phyloP scores from a whole-genome alignment of 2,797 vertebrate species.

The Intellagama lesueurii region DNA sequence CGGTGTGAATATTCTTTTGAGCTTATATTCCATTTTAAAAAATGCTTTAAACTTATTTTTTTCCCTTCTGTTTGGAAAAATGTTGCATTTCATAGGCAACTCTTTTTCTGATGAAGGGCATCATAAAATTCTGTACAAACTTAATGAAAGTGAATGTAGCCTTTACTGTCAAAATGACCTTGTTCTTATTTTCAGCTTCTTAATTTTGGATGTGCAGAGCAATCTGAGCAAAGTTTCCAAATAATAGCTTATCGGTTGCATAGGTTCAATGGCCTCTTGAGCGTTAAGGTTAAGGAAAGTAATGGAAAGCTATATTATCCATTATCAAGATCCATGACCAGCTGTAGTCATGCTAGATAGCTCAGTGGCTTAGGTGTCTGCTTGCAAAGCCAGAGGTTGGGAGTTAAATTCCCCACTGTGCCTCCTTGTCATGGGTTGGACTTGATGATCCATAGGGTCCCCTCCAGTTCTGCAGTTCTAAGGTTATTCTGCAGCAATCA shows the following conservation, averaged over 20 bases:
- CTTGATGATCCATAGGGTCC: too few species aligned
- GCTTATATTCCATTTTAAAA: too few species aligned
- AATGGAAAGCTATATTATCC: neutral
- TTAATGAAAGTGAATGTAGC: neutral
- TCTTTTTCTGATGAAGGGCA: neutral
- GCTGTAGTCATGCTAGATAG: too few species aligned
- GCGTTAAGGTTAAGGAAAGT: too few species aligned
- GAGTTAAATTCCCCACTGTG: too few species aligned
- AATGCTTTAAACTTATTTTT: too few species aligned
- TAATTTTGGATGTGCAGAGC: neutral
- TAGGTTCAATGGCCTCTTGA: neutral
- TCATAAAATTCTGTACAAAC: neutral
- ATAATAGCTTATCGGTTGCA: neutral
- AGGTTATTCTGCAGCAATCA: neutral
- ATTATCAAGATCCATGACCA: neutral
- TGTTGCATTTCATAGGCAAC: neutral
- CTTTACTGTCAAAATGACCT: neutral
- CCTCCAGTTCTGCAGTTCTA: neutral
- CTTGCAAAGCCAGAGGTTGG: neutral
- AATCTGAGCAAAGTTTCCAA: neutral
- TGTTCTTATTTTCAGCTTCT: neutral
- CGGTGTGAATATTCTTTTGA: too few species aligned
- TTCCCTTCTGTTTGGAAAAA: too few species aligned
- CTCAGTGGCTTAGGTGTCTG: too few species aligned
- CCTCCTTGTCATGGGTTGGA: too few species aligned